Evolutionary conservation across 2,888 invertebrate genomes (phyloP), one percentile per base, ranked within the genome.

Genomic region (Himalopsyche tibetana): DNA sequence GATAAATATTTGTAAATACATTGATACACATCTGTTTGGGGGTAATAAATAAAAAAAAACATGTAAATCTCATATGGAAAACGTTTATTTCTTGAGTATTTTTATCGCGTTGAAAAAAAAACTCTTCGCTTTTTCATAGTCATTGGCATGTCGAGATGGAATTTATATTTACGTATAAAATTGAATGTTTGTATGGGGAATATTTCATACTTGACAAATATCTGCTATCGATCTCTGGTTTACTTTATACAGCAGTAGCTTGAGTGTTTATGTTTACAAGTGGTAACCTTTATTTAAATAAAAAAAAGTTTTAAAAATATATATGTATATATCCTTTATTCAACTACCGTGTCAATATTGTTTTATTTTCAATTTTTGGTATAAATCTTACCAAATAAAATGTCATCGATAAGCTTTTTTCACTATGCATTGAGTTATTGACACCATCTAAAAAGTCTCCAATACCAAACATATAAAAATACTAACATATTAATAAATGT

Each of bases 101-200:
- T 63, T 63, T 63, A 63, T 63, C 63, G 63, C 63, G 28, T 63
- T 63, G 63, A 19, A 19, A 19, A 28, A 63, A 63, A 19, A 63
- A 63, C 19, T 63, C 63, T 28, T 19, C 63, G 63, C 63, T 63
- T 63, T 63, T 63, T 63, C 63, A 63, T 63, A 63, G 63, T 63
- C 63, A 63, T 63, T 63, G 63, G 63, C 63, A 63, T 84, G 80
- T 55, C 38, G 55, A 82, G 82, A 82, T 85, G 55, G 85, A 85
- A 82, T 82, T 38, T 82, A 55, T 82, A 82, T 85, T 85, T 85
- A 55, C 74, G 79, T 85, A 74, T 82, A 74, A 51, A 82, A 85
- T 82, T 85, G 82, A 28, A 63, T 82, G 82, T 82, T 82, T 85
- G 82, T 85, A 51, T 69, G 79, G 40, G 80, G 55, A 69, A 85